phyloP scores from a whole-genome alignment of 1,140 invertebrate species.

The Drosophila pallidifrons region DNA sequence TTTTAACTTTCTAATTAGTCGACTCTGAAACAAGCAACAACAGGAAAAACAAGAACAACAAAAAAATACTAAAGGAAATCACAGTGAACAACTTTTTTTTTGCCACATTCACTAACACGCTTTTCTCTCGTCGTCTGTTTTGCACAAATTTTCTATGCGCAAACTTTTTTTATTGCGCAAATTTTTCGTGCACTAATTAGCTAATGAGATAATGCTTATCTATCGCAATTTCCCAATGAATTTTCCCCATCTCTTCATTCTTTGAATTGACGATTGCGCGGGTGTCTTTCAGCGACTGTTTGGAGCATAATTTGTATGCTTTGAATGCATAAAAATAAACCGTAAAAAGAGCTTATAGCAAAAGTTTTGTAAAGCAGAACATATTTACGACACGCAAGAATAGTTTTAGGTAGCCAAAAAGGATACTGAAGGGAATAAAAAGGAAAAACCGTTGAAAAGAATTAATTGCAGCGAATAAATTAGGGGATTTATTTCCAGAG shows the following conservation, averaged over 20 bases:
- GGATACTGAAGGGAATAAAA: background rate
- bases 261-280: slow-evolving; percentile 9
- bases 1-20: slow-evolving; percentile 78
- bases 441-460: background rate
- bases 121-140: background rate
- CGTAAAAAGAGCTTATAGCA: slow-evolving; percentile 8
- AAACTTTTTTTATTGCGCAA: slow-evolving; percentile 81
- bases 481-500: too few species aligned
- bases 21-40: slow-evolving; percentile 20
- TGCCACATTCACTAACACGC: background rate
- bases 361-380: slow-evolving; percentile 1
- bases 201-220: slow-evolving; percentile 83
- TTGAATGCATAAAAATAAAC: background rate
- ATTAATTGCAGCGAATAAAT: background rate
- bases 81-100: slow-evolving; percentile 30
- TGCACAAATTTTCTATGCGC: slow-evolving; percentile 38
- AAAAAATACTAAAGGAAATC: slow-evolving; percentile 5
- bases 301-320: slow-evolving; percentile 17
- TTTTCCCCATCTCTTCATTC: slow-evolving; percentile 10
- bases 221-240: slow-evolving; percentile 56
- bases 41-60: background rate
- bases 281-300: slow-evolving; percentile 1
- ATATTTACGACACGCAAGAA: background rate
- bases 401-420: background rate
- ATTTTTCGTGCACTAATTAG: slow-evolving; percentile 78